Conservation (phyloP, 1,140 invertebrate species). For the Calephelis virginiensis region DNA sequence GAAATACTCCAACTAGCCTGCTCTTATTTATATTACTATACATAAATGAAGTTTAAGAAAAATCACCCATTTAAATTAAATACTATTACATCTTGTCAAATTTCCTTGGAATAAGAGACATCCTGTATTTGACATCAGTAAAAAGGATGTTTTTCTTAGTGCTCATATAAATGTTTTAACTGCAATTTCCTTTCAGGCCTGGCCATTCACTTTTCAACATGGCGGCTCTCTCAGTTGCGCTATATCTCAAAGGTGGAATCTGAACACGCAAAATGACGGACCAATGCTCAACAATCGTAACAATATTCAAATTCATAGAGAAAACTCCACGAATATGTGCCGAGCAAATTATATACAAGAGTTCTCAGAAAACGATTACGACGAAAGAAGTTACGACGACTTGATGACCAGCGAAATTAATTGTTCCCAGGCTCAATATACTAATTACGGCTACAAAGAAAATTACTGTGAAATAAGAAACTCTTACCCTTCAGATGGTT, state of each 20-base stretch:
- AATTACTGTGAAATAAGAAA: constrained; percentile 65
- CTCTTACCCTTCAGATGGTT: constrained; percentile 47
- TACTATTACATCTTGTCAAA: no score
- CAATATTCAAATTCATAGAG: constrained; percentile 30
- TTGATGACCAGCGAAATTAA: constrained; percentile 37
- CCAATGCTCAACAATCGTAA: constrained; percentile 27
- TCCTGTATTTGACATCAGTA: no score
- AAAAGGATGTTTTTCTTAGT: no score
- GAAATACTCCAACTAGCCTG: no score
- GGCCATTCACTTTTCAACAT: constrained; percentile 71
- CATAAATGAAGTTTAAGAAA: no score
- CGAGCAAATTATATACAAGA: constrained; percentile 51
- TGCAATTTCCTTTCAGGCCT: constrained; percentile 46
- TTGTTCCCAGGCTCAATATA: constrained; percentile 47
- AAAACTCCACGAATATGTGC: constrained; percentile 36
- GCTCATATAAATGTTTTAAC: no score
- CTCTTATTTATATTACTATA: no score
- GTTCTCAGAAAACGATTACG: constrained; percentile 64
- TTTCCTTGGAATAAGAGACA: no score
- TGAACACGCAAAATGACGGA: constrained; percentile 43
- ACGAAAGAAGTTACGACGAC: constrained; percentile 62
- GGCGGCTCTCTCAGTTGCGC: constrained; percentile 60
- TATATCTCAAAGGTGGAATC: constrained; percentile 63
- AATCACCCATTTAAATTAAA: no score
- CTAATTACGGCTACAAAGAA: constrained; percentile 64